Evolutionary conservation across 2,888 invertebrate genomes (phyloP), one percentile per base, ranked within the genome.

Genomic region (Apodemia duryi): DNA sequence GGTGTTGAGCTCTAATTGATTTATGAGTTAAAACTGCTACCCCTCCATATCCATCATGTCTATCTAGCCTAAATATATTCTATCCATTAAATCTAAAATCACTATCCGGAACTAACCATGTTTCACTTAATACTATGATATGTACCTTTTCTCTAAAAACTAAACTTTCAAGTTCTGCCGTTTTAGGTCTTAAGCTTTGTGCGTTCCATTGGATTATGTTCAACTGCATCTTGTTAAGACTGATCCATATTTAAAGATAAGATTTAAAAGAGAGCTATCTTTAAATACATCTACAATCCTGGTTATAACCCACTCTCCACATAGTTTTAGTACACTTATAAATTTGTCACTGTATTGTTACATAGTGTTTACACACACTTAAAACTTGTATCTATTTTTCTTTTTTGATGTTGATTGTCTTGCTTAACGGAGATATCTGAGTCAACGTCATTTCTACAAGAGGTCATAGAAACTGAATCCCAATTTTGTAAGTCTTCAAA

Each of bases 141-240:
- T 52, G 52, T 28, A 28, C 4, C 10, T 52, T 52, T 4, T 52
- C 52, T 10, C 1, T 52, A 52, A 28, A 21, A 5, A 9, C 28
- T 28, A 52, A 10, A 10, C 52, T 52, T 28, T 52, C 28, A 3
- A 28, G 10, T 2, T 52, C 28, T 28, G 28, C 28, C 2, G n/a
- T 21, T 52, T 28, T 52, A 28, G 28, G 9, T 52, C 29, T 61
- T 35, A 35, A 28, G n/a, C 61, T 61, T 61, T 61, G 35, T 35
- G 32, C 38, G 13, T 35, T 61, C 61, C 61, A 61, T 35, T 61
- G n/a, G 7, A 32, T n/a, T 32, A 38, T 61, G 61, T 61, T 61
- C 6, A 38, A 7, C 10, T n/a, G 35, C 1, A 28, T n/a, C 52
- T 28, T 52, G 28, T 52, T 52, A 52, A 9, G 28, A 52, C 28